Evolutionary conservation across 1,140 invertebrate species (phyloP).

Genomic region (Trissolcus basalis): DNA sequence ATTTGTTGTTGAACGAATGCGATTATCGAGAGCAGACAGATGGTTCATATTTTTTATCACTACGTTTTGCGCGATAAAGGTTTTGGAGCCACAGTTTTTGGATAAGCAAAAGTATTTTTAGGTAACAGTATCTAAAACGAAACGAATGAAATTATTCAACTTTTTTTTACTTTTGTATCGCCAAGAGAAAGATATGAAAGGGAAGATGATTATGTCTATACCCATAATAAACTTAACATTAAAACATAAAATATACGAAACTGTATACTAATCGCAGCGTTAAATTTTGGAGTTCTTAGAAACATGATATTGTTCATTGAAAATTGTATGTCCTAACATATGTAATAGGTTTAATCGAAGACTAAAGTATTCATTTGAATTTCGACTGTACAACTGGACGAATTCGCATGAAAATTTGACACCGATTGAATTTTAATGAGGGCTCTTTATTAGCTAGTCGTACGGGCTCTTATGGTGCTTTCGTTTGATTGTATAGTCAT

Average conservation of each 20-base stretch:
- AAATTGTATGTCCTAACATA: background rate
- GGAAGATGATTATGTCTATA: constrained; percentile 45
- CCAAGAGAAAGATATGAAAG: constrained; percentile 18
- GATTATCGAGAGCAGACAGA: constrained; percentile 33
- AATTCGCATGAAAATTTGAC: constrained; percentile 1
- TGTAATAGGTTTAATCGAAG: background rate
- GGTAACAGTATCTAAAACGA: constrained; percentile 2
- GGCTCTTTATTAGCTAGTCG: background rate
- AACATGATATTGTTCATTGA: background rate
- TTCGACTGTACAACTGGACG: constrained; percentile 14
- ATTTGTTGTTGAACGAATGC: constrained; percentile 49
- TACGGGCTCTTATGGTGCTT: background rate
- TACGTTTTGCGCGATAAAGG: constrained; percentile 12
- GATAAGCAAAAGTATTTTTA: constrained; percentile 28
- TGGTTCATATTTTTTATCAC: constrained; percentile 38
- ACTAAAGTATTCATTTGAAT: constrained; percentile 25
- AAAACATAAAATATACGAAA: constrained; percentile 14
- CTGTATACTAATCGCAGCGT: constrained; percentile 31
- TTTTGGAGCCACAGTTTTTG: constrained; percentile 24
- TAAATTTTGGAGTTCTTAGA: constrained; percentile 49
- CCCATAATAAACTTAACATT: constrained; percentile 41
- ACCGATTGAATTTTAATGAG: too few species aligned
- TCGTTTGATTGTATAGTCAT: constrained; percentile 36
- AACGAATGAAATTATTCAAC: constrained; percentile 14
- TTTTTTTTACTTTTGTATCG: constrained; percentile 47